These are phyloP conservation scores for Theocolax elegans DNA, from an alignment of 1,140 invertebrate genomes.

Conservation along the genomic window DNA sequence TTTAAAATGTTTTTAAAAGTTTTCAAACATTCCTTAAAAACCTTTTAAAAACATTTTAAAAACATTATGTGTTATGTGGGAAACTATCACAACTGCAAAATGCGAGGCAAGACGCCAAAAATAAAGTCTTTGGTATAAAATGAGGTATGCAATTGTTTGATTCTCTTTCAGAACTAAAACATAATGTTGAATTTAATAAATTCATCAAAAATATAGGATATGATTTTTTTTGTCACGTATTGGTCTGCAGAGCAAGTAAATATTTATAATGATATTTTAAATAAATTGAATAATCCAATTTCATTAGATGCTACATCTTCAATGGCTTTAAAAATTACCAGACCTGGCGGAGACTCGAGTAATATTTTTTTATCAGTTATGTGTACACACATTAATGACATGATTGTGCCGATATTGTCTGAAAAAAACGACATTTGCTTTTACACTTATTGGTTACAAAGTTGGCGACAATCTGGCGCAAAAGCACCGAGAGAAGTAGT, in stretches of 20 bases:
- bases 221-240: neutral
- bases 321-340: neutral
- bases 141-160: neutral
- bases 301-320: neutral
- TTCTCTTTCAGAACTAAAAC: neutral
- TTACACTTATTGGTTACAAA: neutral
- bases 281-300: neutral
- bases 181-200: neutral
- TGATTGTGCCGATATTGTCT: neutral
- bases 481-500: neutral
- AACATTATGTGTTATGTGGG: no score
- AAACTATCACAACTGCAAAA: neutral
- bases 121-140: neutral
- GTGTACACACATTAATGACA: neutral
- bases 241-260: neutral
- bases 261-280: neutral
- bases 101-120: neutral
- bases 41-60: no score
- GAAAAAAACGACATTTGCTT: neutral
- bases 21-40: no score
- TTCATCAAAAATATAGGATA: constrained; percentile 6
- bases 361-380: neutral
- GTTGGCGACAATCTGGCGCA: neutral
- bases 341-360: neutral
- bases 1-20: no score